Percentiles rank a stretch among this genome's conserved stretches.
These are phyloP conservation scores for Piprites chloris DNA, from an alignment of 2,113 vertebrate species.

Conservation along the genomic window DNA sequence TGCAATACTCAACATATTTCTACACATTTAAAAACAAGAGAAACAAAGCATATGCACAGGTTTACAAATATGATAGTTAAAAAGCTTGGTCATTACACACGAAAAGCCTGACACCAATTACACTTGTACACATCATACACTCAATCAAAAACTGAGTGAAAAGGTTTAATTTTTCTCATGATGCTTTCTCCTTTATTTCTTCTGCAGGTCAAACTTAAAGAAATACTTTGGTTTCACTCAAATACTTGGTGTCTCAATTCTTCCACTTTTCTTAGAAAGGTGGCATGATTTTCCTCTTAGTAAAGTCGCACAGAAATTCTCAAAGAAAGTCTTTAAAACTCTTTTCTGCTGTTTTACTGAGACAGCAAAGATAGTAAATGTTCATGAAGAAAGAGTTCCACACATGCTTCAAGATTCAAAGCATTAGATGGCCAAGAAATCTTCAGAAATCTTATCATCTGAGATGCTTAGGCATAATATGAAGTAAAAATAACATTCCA, in stretches of 20 bases:
- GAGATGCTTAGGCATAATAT: background rate
- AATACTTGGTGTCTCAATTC: background rate
- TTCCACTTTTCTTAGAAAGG: background rate
- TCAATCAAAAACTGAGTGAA: background rate
- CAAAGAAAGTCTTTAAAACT: background rate
- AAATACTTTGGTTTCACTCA: background rate
- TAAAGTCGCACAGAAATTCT: background rate
- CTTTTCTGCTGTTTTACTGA: background rate
- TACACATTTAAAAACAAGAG: background rate
- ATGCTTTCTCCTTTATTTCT: background rate
- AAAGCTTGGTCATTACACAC: background rate
- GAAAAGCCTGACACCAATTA: background rate
- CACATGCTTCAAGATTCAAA: background rate
- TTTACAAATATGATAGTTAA: background rate
- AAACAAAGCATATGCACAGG: background rate
- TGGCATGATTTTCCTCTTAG: background rate
- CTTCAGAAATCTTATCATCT: background rate
- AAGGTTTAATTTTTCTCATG: background rate
- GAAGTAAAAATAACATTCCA: background rate
- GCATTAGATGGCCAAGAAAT: background rate
- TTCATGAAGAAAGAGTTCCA: background rate
- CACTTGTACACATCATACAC: background rate
- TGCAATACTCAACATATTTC: background rate
- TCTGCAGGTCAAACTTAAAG: background rate
- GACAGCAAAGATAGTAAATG: background rate